Percentiles rank a stretch among this genome's conserved stretches.
Conservation (phyloP, 2,888 invertebrate genomes). For the Archips crataeganus region DNA sequence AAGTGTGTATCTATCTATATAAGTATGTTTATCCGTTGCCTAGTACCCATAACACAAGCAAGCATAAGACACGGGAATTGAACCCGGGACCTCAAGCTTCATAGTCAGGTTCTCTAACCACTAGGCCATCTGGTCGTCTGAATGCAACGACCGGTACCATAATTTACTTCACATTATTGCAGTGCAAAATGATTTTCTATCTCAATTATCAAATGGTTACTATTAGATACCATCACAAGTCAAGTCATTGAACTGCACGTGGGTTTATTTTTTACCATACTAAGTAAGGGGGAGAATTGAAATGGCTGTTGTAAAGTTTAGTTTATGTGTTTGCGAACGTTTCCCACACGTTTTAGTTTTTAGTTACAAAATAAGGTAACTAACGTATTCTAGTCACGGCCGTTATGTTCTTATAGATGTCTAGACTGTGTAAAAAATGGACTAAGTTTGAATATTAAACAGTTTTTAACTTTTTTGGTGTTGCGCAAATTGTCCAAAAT, state of each 20-base stretch:
- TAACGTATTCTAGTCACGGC: background rate
- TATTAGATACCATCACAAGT: constrained; percentile 3
- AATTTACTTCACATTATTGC: too few species aligned
- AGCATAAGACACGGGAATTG: too few species aligned
- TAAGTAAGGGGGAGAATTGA: constrained; percentile 3
- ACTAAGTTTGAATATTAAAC: background rate
- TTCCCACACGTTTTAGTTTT: constrained; percentile 14
- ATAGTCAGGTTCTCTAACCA: too few species aligned
- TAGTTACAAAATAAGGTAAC: background rate
- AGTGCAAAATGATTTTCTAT: background rate
- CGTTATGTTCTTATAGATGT: background rate
- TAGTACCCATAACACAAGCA: too few species aligned
- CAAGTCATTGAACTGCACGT: constrained; percentile 18
- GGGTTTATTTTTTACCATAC: background rate
- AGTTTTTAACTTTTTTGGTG: background rate
- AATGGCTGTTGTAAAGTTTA: constrained; percentile 2
- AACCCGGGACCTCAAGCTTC: too few species aligned
- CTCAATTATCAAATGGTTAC: background rate
- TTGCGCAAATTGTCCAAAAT: background rate
- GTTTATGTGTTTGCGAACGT: constrained; percentile 14
- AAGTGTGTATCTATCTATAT: too few species aligned
- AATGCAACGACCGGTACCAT: background rate
- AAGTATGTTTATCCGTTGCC: too few species aligned
- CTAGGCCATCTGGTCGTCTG: too few species aligned
- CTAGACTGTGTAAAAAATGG: background rate